These are phyloP conservation scores for Cistogaster globosa DNA, from an alignment of 2,888 invertebrate genomes.

Conservation along the genomic window DNA sequence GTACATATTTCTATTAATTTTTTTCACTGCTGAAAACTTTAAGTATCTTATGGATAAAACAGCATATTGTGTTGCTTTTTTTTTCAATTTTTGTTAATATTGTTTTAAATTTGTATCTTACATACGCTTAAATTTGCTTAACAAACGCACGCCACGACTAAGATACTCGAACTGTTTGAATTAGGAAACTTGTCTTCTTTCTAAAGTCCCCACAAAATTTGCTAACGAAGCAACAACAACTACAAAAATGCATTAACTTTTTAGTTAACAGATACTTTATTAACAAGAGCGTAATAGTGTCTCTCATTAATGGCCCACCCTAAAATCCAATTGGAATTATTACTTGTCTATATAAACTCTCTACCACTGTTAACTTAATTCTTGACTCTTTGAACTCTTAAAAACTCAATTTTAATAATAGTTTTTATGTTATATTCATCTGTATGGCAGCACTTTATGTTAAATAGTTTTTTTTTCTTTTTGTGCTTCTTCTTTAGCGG, in stretches of 20 bases:
- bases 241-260: constrained; percentile 18
- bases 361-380: no score
- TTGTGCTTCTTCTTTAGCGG: no score
- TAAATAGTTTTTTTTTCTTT: no score
- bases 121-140: constrained; percentile 54
- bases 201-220: constrained; percentile 52
- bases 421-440: no score
- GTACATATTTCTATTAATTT: constrained; percentile 8
- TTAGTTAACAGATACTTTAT: constrained; percentile 34
- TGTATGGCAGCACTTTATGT: no score
- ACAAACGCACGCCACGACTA: constrained; percentile 75
- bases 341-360: no score
- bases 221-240: constrained; percentile 34
- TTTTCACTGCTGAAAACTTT: constrained; percentile 38
- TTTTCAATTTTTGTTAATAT: constrained; percentile 13
- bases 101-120: constrained; percentile 26
- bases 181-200: constrained; percentile 56
- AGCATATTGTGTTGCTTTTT: constrained; percentile 40
- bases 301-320: constrained; percentile 51
- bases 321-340: constrained; percentile 51
- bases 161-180: constrained; percentile 75
- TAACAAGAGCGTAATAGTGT: constrained; percentile 3
- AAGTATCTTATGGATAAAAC: constrained; percentile 44
- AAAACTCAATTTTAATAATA: no score
- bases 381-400: no score